phyloP scores from a whole-genome alignment of 2,888 invertebrate species.

The Scelioninae gen. 1 region DNA sequence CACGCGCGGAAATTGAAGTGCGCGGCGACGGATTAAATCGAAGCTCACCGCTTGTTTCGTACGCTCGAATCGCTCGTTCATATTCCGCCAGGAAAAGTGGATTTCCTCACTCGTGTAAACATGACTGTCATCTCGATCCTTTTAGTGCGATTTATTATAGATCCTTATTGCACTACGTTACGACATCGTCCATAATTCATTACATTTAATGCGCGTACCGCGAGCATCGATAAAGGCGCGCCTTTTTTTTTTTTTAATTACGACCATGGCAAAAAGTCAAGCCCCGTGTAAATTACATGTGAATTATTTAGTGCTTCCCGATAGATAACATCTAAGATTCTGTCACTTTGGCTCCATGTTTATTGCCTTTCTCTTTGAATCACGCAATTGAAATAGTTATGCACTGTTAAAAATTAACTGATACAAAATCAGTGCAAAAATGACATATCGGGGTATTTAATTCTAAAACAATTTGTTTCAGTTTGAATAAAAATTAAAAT shows the following conservation, averaged over 20 bases:
- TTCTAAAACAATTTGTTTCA: no score
- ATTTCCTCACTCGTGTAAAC: slow-evolving; percentile 65
- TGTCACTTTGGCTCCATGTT: slow-evolving; percentile 21
- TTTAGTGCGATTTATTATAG: slow-evolving; percentile 58
- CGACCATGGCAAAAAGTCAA: slow-evolving; percentile 37
- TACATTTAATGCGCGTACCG: slow-evolving; percentile 44
- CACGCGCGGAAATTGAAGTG: slow-evolving; percentile 29
- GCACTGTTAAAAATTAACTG: background rate
- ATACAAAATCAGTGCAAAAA: no score
- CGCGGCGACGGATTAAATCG: slow-evolving; percentile 24
- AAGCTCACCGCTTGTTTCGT: slow-evolving; percentile 44
- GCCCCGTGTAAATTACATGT: slow-evolving; percentile 30
- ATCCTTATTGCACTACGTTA: slow-evolving; percentile 39
- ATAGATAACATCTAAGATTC: slow-evolving; percentile 44
- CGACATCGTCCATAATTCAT: slow-evolving; percentile 49
- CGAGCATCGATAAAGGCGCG: slow-evolving; percentile 38
- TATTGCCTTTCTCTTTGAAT: slow-evolving; percentile 43
- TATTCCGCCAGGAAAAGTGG: slow-evolving; percentile 59
- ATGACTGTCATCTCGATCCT: slow-evolving; percentile 58
- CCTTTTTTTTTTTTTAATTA: slow-evolving; percentile 34
- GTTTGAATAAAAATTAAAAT: no score
- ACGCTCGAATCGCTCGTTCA: slow-evolving; percentile 37
- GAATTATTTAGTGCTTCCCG: slow-evolving; percentile 57
- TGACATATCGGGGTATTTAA: no score
- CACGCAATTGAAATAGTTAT: slow-evolving; percentile 47